phyloP scores from a whole-genome alignment of 2,797 vertebrate species.

The Spinus pinus region DNA sequence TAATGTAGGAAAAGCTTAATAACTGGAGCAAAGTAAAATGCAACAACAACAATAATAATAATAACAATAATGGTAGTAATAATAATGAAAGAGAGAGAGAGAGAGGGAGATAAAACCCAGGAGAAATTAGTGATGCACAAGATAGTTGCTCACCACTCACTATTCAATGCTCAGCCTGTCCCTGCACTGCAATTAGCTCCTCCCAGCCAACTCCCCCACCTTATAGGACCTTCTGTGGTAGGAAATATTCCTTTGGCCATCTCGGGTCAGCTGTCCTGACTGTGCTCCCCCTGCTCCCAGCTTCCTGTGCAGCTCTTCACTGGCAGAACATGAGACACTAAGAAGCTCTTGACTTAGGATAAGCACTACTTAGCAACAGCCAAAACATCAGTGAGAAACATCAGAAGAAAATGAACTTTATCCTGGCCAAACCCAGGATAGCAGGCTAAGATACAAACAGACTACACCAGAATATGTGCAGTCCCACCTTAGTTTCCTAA shows the following conservation, averaged over 20 bases:
- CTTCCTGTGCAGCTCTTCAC: not conserved
- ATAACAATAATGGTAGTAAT: not conserved
- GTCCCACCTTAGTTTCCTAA: not conserved
- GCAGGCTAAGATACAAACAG: not conserved
- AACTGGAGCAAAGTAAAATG: not conserved
- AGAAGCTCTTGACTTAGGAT: not conserved
- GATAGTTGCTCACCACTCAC: not conserved
- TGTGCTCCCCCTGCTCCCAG: not conserved
- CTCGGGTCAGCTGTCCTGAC: not conserved
- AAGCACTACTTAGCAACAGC: not conserved
- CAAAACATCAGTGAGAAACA: not conserved
- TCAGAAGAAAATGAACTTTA: not conserved
- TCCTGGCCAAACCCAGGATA: not conserved
- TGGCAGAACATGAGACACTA: not conserved
- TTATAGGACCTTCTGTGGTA: fast-evolving
- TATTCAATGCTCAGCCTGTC: fast-evolving
- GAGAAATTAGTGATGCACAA: not conserved
- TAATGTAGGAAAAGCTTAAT: not conserved
- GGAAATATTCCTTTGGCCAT: not conserved
- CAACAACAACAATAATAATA: not conserved
- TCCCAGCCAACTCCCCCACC: not conserved
- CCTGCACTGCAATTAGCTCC: fast-evolving
- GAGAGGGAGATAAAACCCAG: not conserved
- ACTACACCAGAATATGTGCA: not conserved
- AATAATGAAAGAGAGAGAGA: not conserved